phyloP scores from a whole-genome alignment of 2,797 vertebrate species.

The Zalophus californianus region DNA sequence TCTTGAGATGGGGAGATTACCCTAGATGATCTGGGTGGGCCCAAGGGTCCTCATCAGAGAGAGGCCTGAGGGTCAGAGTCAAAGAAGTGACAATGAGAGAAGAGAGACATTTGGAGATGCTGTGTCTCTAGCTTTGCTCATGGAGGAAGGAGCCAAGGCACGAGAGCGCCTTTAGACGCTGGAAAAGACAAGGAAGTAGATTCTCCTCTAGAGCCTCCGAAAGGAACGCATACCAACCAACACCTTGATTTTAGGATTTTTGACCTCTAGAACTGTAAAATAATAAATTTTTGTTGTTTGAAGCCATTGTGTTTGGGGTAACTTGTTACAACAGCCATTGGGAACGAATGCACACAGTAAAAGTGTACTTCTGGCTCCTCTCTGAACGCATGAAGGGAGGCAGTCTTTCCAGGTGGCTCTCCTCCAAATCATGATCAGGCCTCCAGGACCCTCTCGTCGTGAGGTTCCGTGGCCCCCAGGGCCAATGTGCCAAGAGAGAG shows the following conservation, averaged over 20 bases:
- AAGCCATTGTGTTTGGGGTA: not conserved
- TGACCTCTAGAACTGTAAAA: not conserved
- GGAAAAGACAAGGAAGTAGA: not conserved
- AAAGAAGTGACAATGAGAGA: not conserved
- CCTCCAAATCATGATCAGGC: not conserved
- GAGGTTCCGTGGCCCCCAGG: not conserved
- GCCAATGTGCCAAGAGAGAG: not conserved
- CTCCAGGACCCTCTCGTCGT: not conserved
- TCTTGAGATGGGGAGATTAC: not conserved
- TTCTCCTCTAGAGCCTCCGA: not conserved
- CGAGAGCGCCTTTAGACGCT: not conserved
- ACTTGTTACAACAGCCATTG: not conserved
- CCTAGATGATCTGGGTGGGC: not conserved
- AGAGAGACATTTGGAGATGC: not conserved
- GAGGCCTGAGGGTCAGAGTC: not conserved
- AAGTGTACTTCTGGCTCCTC: not conserved
- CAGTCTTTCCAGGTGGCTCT: too few species aligned
- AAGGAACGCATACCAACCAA: not conserved
- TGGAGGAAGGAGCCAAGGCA: not conserved
- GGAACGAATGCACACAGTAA: not conserved
- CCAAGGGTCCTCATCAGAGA: not conserved
- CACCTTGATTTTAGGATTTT: not conserved
- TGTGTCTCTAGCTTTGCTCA: not conserved
- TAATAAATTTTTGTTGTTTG: too few species aligned
- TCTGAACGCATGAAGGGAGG: not conserved